phyloP scores from a whole-genome alignment of 2,113 vertebrate species.

The Tapirus terrestris region DNA sequence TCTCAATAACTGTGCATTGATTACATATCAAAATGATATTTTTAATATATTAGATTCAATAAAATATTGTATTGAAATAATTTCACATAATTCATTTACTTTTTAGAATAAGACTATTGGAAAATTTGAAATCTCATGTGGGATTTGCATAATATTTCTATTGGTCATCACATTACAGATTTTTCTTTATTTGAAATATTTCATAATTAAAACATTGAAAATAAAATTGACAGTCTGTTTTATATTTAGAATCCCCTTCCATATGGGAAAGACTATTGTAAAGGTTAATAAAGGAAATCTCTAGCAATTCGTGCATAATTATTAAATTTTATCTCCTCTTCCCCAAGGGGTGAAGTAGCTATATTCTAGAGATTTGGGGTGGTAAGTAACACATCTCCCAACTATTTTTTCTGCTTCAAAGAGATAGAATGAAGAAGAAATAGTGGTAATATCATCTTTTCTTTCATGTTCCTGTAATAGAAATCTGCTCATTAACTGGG shows the following conservation, averaged over 20 bases:
- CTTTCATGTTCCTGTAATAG: not conserved
- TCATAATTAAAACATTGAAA: not conserved
- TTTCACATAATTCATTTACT: not conserved
- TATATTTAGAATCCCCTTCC: not conserved
- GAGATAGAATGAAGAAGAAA: not conserved
- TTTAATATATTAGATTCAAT: not conserved
- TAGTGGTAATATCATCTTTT: not conserved
- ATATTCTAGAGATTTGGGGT: not conserved
- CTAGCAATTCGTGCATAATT: not conserved
- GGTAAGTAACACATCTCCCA: not conserved
- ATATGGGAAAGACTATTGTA: not conserved
- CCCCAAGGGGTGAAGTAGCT: not conserved
- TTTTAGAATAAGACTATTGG: not conserved
- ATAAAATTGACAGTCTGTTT: not conserved
- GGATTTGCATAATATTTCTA: not conserved
- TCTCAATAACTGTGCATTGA: not conserved
- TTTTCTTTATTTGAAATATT: not conserved
- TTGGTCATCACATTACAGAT: rapidly evolving
- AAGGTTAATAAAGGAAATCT: not conserved
- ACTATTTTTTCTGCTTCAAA: conserved; percentile 6
- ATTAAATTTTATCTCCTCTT: not conserved
- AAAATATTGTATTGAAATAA: not conserved
- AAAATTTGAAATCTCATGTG: not conserved
- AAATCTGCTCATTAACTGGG: conserved; percentile 61
- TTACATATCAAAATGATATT: not conserved